These are phyloP conservation scores for Gobio occitaniae DNA, from an alignment of 2,797 vertebrate species.

Conservation along the genomic window DNA sequence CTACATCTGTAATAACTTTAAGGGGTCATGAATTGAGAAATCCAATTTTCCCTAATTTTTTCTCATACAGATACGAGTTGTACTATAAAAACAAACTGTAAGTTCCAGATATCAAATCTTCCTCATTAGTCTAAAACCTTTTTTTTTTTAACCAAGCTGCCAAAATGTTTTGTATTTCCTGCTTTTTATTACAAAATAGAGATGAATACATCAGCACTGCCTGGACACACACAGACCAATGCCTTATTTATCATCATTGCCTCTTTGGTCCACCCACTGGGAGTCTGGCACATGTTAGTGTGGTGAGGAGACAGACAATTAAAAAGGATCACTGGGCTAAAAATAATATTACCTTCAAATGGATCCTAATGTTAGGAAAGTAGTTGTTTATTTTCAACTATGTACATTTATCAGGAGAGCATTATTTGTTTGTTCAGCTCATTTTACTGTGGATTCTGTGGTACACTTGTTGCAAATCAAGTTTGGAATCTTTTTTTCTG, in stretches of 20 bases:
- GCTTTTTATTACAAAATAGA: neutral
- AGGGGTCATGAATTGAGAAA: neutral
- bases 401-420: no score
- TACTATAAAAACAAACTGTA: neutral
- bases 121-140: neutral
- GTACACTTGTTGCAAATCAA: no score
- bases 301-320: neutral
- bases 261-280: no score
- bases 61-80: neutral
- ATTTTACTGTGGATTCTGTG: no score
- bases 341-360: no score
- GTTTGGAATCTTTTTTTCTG: no score
- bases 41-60: neutral
- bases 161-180: neutral
- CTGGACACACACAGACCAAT: neutral
- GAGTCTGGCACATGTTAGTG: neutral
- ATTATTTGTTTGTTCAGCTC: no score
- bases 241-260: neutral
- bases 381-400: no score
- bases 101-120: neutral
- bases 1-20: no score
- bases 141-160: neutral
- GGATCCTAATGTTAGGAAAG: no score
- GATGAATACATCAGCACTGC: neutral
- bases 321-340: neutral